Percentiles rank a stretch among this genome's conserved stretches.
These are phyloP conservation scores for Tenrec ecaudatus DNA, from an alignment of 2,113 vertebrate species.

Conservation along the genomic window DNA sequence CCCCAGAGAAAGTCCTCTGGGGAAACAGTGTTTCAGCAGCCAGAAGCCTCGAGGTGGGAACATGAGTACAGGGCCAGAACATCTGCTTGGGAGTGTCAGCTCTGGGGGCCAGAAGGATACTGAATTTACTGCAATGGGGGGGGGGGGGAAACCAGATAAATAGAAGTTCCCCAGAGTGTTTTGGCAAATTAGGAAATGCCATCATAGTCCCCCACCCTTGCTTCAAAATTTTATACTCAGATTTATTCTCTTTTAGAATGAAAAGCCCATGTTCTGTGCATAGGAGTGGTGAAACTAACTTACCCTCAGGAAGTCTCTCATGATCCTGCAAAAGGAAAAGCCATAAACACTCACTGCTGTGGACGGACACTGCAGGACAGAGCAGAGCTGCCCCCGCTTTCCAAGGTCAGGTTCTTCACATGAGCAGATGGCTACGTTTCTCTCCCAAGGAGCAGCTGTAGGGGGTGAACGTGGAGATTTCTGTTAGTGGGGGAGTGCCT, in stretches of 20 bases:
- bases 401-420: not conserved
- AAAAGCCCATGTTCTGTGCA: not conserved
- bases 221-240: not conserved
- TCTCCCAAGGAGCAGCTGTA: not conserved
- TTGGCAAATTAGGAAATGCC: constrained; percentile 17
- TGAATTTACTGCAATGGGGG: not conserved
- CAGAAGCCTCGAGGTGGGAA: constrained; percentile 47
- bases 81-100: constrained; percentile 52
- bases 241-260: constrained; percentile 54
- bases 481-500: not conserved
- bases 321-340: not conserved
- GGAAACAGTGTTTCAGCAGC: not conserved
- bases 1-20: constrained; percentile 26
- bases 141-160: too few species aligned
- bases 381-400: not conserved
- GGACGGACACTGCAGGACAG: not conserved
- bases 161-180: constrained; percentile 1
- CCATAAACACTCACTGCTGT: not conserved
- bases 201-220: not conserved
- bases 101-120: not conserved
- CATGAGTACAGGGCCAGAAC: not conserved
- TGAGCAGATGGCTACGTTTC: not conserved
- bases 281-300: not conserved
- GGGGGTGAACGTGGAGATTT: not conserved
- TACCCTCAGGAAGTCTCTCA: not conserved